Conservation (phyloP, 2,888 invertebrate genomes). For the Lepidocyrtoides sp. region DNA sequence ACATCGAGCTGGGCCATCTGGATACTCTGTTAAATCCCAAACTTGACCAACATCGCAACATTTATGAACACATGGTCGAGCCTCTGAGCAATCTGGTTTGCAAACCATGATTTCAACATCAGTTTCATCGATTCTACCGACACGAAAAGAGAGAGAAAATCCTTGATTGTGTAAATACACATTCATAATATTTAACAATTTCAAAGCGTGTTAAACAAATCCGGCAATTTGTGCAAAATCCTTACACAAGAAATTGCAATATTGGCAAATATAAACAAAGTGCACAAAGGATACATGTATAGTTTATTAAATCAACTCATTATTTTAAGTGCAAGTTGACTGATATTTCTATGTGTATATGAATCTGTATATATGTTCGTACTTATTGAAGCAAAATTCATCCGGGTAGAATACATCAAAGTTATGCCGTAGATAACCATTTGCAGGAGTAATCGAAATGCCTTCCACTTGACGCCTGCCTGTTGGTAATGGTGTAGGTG, state of each 20-base stretch:
- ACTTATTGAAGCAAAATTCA: slow-evolving; percentile 83
- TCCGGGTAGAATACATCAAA: slow-evolving; percentile 82
- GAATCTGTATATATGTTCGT: slow-evolving; percentile 1
- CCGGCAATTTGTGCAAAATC: background rate
- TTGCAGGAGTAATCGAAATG: slow-evolving; percentile 41
- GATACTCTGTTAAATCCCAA: slow-evolving; percentile 80
- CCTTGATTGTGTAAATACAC: no score
- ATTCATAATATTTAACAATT: no score
- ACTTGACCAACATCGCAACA: slow-evolving; percentile 84
- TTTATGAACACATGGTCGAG: slow-evolving; percentile 82
- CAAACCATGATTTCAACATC: slow-evolving; percentile 75
- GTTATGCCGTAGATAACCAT: slow-evolving; percentile 79
- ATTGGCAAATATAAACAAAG: background rate
- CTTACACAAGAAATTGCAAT: background rate
- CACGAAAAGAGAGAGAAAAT: no score
- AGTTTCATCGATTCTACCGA: slow-evolving; percentile 59
- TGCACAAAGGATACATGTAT: no score
- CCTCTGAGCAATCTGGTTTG: slow-evolving; percentile 81
- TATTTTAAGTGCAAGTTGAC: no score
- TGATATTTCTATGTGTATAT: background rate
- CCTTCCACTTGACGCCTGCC: background rate
- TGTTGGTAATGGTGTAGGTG: background rate
- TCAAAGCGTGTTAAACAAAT: background rate
- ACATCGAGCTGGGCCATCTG: slow-evolving; percentile 76
- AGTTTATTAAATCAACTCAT: no score